Base-by-base conservation (phyloP, 2,888 invertebrate genomes). In the Perizoma affinitatum region DNA sequence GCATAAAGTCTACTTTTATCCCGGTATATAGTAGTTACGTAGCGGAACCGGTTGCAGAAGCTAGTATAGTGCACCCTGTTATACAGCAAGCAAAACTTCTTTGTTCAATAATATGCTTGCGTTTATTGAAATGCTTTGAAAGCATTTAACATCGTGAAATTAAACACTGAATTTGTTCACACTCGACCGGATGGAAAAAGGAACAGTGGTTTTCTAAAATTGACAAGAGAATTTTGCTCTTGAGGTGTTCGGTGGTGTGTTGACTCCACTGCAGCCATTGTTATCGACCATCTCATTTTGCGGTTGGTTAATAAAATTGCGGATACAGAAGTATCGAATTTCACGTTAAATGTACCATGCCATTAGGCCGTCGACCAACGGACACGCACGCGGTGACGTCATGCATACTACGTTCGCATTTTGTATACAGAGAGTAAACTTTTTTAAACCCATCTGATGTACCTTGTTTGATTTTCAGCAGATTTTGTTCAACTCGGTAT, bases 201-300 rank as follows among this genome's bases (percentile, higher is more conserved):
- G 22, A 51, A 36, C 44, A 49, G 41, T 45, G 11, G 43, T 58
- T 58, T 48, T 54, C 48, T 54, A 54, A 59, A 54, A 38, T 52
- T 59, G 50, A 61, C 58, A 54, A 49, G 36, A 58, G 53, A 40
- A 63, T 58, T 63, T 57, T 59, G 60, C 34, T 51, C 22, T 38
- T 38, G 38, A 7, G 6, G 38, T 38, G 38, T 38, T 4, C 7
- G 54, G 49, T 50, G 44, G 45, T 52, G 51, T 51, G 56, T 51
- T 54, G 49, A 56, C 45, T 46, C 6, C 34, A 62, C 66, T 65
- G 58, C 67, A 69, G 65, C 58, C 48, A 66, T 61, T 66, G 63
- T 66, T 61, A 63, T 67, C 62, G 48, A 61, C 38, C 65, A 66
- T 70, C 66, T 65, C 40, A 62, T 65, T 68, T 63, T 70, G 69